Evolutionary conservation across 2,113 vertebrate species (phyloP), one percentile per base, ranked within the genome.

Genomic region (Siniperca chuatsi): DNA sequence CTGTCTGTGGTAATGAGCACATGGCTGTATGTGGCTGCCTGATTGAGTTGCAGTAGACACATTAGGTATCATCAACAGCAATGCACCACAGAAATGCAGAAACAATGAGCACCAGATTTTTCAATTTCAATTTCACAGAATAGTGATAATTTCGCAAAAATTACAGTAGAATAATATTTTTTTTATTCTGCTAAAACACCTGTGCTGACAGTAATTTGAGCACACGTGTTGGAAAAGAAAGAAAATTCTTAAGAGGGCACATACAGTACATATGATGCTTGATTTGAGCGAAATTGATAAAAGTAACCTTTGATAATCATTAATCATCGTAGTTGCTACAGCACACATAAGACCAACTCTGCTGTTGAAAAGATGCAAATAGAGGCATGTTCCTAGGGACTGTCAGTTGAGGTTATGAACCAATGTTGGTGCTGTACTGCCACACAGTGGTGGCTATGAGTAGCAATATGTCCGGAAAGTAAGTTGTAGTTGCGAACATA

Each of bases 341-440:
- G 75, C 4, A 72, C n/a, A 69, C 33, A 79, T 40, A 35, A 21
- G 4, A 64, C 4, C 1, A 62, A 12, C 12, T 18, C 48, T 21
- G 40, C 8, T 65, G 18, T 71, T 18, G 4, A 60, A 4, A 57
- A 61, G 35, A 70, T 5, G 10, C 33, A 48, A 3, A 8, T 25
- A 1, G 8, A 60, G 18, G 16, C 71, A 64, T 15, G 65, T 54
- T 11, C 33, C 18, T 57, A 76, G 48, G 33, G 35, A 18, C 20
- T 12, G 23, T 54, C 20, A 58, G 16, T 20, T 20, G 33, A 55
- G n/a, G 70, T 58, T 40, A 29, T 60, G 42, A 67, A 46, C 13
- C 35, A 84, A 21, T 61, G 8, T 60, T 77, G 62, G 62, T 65
- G 54, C 64, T 83, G 3, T 70, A 40, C 89, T 91, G 93, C 93